These are phyloP conservation scores for Cerastoderma edule DNA, from an alignment of 2,888 invertebrate genomes.

Conservation along the genomic window DNA sequence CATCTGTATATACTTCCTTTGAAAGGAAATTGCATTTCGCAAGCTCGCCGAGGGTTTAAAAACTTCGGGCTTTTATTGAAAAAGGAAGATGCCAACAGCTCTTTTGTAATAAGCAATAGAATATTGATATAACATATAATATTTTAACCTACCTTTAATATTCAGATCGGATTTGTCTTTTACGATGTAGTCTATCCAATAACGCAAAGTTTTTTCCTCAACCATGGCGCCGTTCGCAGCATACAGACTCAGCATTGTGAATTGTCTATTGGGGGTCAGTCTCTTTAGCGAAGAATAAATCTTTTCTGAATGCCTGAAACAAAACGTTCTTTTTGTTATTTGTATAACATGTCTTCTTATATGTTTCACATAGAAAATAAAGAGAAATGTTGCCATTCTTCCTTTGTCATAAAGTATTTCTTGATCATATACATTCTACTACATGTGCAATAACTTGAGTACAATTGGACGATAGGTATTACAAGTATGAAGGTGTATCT, in stretches of 20 bases:
- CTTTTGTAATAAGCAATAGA: too few species aligned
- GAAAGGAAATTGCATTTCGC: too few species aligned
- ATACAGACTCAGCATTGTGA: constrained; percentile 41
- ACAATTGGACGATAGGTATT: too few species aligned
- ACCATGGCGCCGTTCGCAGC: constrained; percentile 34
- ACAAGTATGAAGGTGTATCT: too few species aligned
- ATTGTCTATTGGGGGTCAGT: too few species aligned
- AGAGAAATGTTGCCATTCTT: background rate
- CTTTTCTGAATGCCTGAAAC: background rate
- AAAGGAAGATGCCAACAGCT: too few species aligned
- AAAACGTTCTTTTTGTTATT: background rate
- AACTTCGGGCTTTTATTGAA: too few species aligned
- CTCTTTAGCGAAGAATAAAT: background rate
- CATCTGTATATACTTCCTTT: too few species aligned
- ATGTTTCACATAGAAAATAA: background rate
- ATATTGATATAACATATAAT: background rate
- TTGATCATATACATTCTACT: background rate
- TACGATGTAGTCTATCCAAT: constrained; percentile 39
- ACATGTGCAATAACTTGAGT: too few species aligned
- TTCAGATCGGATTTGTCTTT: constrained; percentile 36
- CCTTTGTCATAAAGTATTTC: background rate
- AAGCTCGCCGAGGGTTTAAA: too few species aligned
- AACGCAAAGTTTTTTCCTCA: constrained; percentile 31
- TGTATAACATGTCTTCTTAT: background rate
- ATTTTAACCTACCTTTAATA: constrained; percentile 24